Evolutionary conservation across 2,797 vertebrate genomes (phyloP), one percentile per base, ranked within the genome.

Genomic region (Rhinoraja longicauda): DNA sequence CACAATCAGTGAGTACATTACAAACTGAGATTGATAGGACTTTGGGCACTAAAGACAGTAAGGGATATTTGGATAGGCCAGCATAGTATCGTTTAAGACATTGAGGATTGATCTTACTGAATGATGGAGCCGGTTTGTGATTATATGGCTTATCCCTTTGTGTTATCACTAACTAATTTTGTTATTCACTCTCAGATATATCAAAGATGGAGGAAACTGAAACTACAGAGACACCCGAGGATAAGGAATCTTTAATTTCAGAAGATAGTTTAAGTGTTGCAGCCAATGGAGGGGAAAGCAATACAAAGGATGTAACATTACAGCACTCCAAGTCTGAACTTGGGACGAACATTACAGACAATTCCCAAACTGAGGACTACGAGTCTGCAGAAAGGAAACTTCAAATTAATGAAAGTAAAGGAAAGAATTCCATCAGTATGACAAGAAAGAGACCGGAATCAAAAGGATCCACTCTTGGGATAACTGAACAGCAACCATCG

Each of bases 401-500:
- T 86, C 93, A 93, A 59, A 94, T 94, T 17, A 94, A 36, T 53
- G 39, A 70, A 93, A 13, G 93, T 53, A 70, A 94, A 97, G 76
- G 94, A 26, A 81, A 94, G 96, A 97, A 97, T 24, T 95, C 97
- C 29, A 95, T 96, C 26, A 95, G 95, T 93, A 96, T 97, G 95
- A 97, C 97, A 94, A 96, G 97, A 92, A 98, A 97, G 95, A 98
- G 98, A 94, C 97, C 98, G 1, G 98, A 98, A 9, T 67, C 94
- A 76, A 96, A 96, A 94, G 93, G 95, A 82, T 93, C 94, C 13
- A 94, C 94, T 1, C 59, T 93, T 7, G 92, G 94, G 93, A 93
- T 94, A 70, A 19, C 93, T 92, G 93, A 64, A 15, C 91, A 94
- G 0, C 95, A 96, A 93, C 94, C 93, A 86, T 94, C 94, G 93